Conservation (phyloP, 2,113 vertebrate species). For the Sitta europaea region DNA sequence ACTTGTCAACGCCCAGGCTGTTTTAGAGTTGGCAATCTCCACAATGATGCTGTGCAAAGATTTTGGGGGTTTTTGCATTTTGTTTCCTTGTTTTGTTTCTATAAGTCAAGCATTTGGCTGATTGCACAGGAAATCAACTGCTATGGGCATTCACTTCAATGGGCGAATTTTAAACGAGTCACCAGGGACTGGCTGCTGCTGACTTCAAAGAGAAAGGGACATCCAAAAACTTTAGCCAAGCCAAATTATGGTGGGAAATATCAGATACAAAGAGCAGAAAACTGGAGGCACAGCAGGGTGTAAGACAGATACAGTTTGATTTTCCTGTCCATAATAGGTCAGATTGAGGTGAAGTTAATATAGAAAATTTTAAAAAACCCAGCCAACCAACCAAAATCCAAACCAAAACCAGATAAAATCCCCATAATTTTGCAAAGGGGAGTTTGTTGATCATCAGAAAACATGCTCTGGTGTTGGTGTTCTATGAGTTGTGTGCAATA, state of each 20-base stretch:
- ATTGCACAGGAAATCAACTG: background rate
- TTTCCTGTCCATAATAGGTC: background rate
- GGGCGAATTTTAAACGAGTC: background rate
- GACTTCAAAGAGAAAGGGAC: constrained; percentile 27
- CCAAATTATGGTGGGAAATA: constrained; percentile 24
- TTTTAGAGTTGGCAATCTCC: background rate
- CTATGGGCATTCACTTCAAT: constrained; percentile 11
- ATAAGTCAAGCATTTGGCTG: background rate
- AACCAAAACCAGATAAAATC: background rate
- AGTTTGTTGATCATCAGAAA: background rate
- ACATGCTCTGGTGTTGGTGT: background rate
- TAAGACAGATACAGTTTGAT: background rate
- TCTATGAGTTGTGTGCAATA: background rate
- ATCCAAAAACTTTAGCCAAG: background rate
- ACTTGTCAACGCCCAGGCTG: background rate
- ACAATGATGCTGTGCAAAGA: background rate
- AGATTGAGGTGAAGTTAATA: background rate
- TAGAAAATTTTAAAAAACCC: background rate
- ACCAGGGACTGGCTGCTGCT: constrained; percentile 1
- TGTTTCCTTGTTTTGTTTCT: constrained; percentile 36
- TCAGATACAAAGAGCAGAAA: background rate
- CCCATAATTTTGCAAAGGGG: background rate
- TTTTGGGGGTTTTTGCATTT: background rate
- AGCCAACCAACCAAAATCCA: background rate
- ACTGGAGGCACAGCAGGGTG: background rate